Percentiles rank a stretch among this genome's conserved stretches.
Evolutionary conservation across 2,888 invertebrate species (phyloP).

Genomic region (Trileptium ribeirensis): DNA sequence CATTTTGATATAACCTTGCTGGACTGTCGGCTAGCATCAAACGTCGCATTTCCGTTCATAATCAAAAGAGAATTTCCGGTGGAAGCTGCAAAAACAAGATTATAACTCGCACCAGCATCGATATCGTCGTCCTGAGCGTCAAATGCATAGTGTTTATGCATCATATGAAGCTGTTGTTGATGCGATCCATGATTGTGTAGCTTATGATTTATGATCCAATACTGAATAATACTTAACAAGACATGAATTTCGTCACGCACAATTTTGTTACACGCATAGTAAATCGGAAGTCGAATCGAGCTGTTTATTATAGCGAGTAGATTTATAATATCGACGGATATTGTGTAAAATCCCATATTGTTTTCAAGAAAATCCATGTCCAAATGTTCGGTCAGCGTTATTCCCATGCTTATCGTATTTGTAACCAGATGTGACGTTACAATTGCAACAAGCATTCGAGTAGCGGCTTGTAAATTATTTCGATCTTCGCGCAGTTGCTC

Average conservation of each 20-base stretch:
- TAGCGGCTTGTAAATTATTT: not conserved
- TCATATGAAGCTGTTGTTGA: not conserved
- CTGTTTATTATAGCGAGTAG: not conserved
- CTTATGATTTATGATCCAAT: not conserved
- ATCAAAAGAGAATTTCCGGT: not conserved
- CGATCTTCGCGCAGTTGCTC: not conserved
- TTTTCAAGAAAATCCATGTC: not conserved
- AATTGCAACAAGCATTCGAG: slow-evolving; percentile 9
- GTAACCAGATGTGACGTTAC: slow-evolving; percentile 5
- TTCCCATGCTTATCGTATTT: not conserved
- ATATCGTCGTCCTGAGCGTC: too few species aligned
- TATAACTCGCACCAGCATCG: not conserved
- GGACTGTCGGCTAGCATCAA: too few species aligned
- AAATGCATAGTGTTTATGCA: too few species aligned
- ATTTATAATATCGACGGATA: not conserved
- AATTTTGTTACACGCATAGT: slow-evolving; percentile 12
- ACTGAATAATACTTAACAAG: not conserved
- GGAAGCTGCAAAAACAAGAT: not conserved
- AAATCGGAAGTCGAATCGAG: slow-evolving; percentile 3
- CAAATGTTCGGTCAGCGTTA: slow-evolving; percentile 3
- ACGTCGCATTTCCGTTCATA: too few species aligned
- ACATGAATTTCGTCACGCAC: not conserved
- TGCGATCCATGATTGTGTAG: not conserved
- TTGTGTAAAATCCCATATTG: not conserved
- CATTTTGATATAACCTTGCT: too few species aligned